Evolutionary conservation across 2,113 vertebrate species (phyloP).

Genomic region (Aptenodytes patagonicus): DNA sequence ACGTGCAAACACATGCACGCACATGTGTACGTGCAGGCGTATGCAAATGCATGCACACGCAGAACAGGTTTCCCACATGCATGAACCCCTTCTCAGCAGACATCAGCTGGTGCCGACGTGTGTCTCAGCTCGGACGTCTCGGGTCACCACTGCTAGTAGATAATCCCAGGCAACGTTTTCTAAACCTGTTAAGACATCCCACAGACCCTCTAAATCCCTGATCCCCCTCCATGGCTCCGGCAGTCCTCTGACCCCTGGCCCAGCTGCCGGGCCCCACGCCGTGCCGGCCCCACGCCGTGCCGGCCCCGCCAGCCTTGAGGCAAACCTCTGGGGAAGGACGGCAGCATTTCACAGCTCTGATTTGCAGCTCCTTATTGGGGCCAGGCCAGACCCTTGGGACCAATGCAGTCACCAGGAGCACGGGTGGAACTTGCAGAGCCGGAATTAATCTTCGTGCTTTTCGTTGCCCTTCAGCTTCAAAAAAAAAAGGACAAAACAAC

Average conservation of each 20-base stretch:
- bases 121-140: neutral
- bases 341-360: neutral
- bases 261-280: neutral
- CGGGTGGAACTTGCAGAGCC: neutral
- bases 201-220: neutral
- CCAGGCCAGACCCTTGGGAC: neutral
- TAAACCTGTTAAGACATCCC: neutral
- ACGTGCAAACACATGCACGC: neutral
- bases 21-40: neutral
- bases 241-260: neutral
- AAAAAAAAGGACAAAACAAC: neutral
- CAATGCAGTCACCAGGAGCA: neutral
- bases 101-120: neutral
- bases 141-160: neutral
- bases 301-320: neutral
- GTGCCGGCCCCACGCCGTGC: neutral
- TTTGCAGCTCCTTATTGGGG: neutral
- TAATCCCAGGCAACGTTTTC: slow-evolving; percentile 1
- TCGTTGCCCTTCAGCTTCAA: neutral
- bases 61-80: neutral
- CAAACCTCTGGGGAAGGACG: neutral
- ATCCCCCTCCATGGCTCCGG: neutral
- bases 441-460: neutral
- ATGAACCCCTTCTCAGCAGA: neutral
- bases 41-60: neutral